Percentiles rank a stretch among this genome's conserved stretches.
phyloP scores from a whole-genome alignment of 2,888 invertebrate species.

The Erebia aethiops region DNA sequence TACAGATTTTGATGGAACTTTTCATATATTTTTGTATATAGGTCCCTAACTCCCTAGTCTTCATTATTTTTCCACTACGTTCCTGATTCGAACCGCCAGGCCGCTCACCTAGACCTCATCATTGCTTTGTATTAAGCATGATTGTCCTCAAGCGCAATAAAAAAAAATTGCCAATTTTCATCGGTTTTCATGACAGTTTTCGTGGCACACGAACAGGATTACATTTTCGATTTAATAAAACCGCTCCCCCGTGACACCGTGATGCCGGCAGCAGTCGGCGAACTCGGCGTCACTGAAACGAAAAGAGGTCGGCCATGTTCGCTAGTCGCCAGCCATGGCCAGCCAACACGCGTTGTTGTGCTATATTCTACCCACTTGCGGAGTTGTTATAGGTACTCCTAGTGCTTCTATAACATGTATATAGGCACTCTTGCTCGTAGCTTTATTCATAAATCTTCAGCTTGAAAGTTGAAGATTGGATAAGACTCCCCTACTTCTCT shows the following conservation, averaged over 20 bases:
- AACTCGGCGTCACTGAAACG: slow-evolving; percentile 68
- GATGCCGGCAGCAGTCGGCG: slow-evolving; percentile 16
- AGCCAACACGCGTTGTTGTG: slow-evolving; percentile 64
- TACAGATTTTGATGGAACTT: background rate
- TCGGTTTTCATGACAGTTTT: slow-evolving; percentile 1
- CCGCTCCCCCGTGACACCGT: slow-evolving; percentile 41
- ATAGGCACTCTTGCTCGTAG: background rate
- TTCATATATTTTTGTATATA: background rate
- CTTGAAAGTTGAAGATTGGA: too few relatives aligned
- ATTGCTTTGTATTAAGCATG: too few relatives aligned
- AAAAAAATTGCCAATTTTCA: background rate
- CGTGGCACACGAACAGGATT: slow-evolving; percentile 11
- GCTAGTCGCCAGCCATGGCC: slow-evolving; percentile 44
- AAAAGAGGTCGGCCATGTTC: slow-evolving; percentile 77
- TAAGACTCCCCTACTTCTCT: too few relatives aligned
- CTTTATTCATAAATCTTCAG: background rate
- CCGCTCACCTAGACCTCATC: too few relatives aligned
- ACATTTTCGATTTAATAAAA: slow-evolving; percentile 40
- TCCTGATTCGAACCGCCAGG: too few relatives aligned
- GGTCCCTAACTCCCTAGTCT: too few relatives aligned
- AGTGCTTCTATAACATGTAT: background rate
- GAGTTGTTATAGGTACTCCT: slow-evolving; percentile 40
- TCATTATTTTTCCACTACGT: too few relatives aligned
- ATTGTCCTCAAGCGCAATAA: too few relatives aligned
- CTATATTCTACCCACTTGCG: slow-evolving; percentile 65